Evolutionary conservation across 2,888 invertebrate genomes (phyloP).

Genomic region (Zaprionus bogoriensis): DNA sequence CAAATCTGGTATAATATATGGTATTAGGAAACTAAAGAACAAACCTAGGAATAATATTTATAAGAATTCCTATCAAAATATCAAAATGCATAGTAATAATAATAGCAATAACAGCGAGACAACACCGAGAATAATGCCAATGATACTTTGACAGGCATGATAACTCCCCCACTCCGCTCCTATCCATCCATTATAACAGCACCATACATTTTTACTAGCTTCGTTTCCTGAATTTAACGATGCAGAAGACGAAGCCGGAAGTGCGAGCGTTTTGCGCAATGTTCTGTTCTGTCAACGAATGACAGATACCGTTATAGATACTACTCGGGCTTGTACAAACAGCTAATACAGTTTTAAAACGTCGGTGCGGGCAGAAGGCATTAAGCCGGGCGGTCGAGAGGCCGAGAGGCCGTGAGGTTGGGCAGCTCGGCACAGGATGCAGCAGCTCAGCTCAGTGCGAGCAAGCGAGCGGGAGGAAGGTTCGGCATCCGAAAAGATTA

Average conservation of each 20-base stretch:
- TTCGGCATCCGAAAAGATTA: conserved; percentile 63
- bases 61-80: no score
- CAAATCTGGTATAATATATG: no score
- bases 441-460: conserved; percentile 1
- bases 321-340: conserved; percentile 13
- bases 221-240: conserved; percentile 72
- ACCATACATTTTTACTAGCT: conserved; percentile 44
- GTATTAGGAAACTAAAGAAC: no score
- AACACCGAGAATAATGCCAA: neutral
- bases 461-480: neutral
- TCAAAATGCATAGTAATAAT: neutral
- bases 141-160: conserved; percentile 24
- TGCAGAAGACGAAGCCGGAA: conserved; percentile 64
- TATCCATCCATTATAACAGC: conserved; percentile 38
- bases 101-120: neutral
- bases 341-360: conserved; percentile 69
- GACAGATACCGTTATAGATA: conserved; percentile 55
- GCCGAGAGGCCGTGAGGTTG: no score
- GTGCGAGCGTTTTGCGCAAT: conserved; percentile 73
- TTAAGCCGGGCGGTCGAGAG: no score
- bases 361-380: conserved; percentile 24
- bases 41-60: no score
- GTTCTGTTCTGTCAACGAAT: conserved; percentile 53
- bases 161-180: no score
- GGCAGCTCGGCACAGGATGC: conserved; percentile 61